phyloP scores from a whole-genome alignment of 2,888 invertebrate species.

The Diarsia dahlii region DNA sequence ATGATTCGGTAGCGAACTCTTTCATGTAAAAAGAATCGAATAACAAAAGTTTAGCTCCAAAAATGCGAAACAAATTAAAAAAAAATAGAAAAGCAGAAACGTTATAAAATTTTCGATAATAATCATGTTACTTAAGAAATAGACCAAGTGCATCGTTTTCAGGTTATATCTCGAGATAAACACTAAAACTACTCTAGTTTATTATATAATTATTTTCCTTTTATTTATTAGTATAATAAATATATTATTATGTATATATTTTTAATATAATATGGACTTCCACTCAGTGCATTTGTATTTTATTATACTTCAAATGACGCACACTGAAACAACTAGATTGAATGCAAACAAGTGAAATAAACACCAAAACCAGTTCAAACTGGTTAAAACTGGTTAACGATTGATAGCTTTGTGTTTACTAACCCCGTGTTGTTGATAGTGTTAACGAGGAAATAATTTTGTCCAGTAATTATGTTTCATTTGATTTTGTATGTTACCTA shows the following conservation, averaged over 20 bases:
- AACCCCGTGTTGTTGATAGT: constrained; percentile 3
- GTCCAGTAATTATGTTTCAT: constrained; percentile 11
- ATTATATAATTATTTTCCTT: too few species aligned
- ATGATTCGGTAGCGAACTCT: neutral
- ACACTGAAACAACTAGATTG: neutral
- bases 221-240: too few species aligned
- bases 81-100: too few species aligned
- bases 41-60: neutral
- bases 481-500: neutral
- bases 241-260: too few species aligned
- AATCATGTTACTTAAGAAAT: too few species aligned
- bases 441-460: constrained; percentile 11
- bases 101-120: too few species aligned
- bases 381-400: constrained; percentile 9
- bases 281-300: neutral
- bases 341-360: constrained; percentile 6
- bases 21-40: neutral
- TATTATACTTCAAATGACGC: neutral
- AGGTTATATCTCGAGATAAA: too few species aligned
- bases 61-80: neutral
- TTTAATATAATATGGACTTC: neutral
- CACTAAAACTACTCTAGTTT: too few species aligned
- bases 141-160: too few species aligned
- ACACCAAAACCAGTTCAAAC: constrained; percentile 14
- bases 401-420: constrained; percentile 15